Evolutionary conservation across 2,113 vertebrate species (phyloP), one percentile per base, ranked within the genome.

Genomic region (Poeciliopsis prolifica): DNA sequence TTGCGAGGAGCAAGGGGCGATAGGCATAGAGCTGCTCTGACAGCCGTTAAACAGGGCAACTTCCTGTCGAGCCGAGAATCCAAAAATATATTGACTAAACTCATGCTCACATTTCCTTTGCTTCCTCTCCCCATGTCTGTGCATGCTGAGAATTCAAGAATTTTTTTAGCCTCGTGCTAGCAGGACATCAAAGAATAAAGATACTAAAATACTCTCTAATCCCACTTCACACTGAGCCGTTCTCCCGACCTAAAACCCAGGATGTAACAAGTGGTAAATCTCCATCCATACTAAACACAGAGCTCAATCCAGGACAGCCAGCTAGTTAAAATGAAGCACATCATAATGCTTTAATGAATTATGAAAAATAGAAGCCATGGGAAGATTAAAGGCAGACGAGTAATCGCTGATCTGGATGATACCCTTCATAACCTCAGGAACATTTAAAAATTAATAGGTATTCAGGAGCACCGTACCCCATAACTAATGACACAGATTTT

Each of bases 281-380:
- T 54, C 40, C 44, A 37, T 83, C 44, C 68, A 42, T 22, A 19
- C 1, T 60, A 48, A 75, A 63, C 75, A 63, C 72, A 60, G 33
- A 72, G 19, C 44, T 73, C 54, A 58, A 63, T 24, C 17, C 28
- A 65, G 40, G 26, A 9, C 22, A 61, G 31, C 67, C 78, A 67
- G 35, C 78, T 54, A 51, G 62, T n/a, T 61, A 40, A 54, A 68
- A 44, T 60, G n/a, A 68, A 77, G 64, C 17, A 62, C 61, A 72
- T 83, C 73, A 73, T 73, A 77, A 84, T 31, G 22, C 66, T 31
- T 3, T 17, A 40, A 48, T 83, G 29, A 75, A 81, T 79, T 77
- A 70, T 77, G 76, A 75, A 79, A 74, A 8, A 74, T 72, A 72
- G 65, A 13, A 24, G 37, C 17, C 14, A 5, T 67, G 58, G 51